A percentile compares a stretch with the other conserved stretches of the same genome.
These are phyloP conservation scores for Erebia aethiops DNA, from an alignment of 2,888 invertebrate species.

Conservation along the genomic window DNA sequence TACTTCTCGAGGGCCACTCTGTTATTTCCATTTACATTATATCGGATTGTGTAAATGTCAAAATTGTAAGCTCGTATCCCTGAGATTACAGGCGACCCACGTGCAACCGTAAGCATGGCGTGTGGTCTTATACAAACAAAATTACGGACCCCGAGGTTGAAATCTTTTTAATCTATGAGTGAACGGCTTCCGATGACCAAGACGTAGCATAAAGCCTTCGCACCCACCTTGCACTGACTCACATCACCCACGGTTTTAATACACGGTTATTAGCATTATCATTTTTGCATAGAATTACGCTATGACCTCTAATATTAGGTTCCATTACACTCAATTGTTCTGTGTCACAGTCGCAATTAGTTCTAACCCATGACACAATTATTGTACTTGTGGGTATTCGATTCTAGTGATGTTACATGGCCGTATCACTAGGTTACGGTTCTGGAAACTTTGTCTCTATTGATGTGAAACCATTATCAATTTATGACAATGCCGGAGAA, in stretches of 20 bases:
- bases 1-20: constrained; percentile 15
- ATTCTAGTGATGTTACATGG: constrained; percentile 17
- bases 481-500: background rate
- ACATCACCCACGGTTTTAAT: constrained; percentile 64
- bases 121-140: constrained; percentile 37
- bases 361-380: constrained; percentile 45
- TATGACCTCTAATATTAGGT: constrained; percentile 59
- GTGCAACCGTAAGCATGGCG: constrained; percentile 29
- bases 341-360: constrained; percentile 38
- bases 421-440: no score
- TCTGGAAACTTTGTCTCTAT: no score
- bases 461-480: background rate
- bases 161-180: constrained; percentile 40
- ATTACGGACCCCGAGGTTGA: constrained; percentile 35
- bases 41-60: constrained; percentile 33
- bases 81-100: constrained; percentile 36
- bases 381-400: constrained; percentile 18
- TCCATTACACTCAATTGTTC: constrained; percentile 40
- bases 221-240: constrained; percentile 73
- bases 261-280: constrained; percentile 61
- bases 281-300: constrained; percentile 64
- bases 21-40: constrained; percentile 26
- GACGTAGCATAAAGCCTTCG: constrained; percentile 60
- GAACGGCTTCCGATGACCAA: constrained; percentile 66
- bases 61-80: constrained; percentile 25